phyloP scores from a whole-genome alignment of 1,140 invertebrate species.

The Drosophila triauraria region DNA sequence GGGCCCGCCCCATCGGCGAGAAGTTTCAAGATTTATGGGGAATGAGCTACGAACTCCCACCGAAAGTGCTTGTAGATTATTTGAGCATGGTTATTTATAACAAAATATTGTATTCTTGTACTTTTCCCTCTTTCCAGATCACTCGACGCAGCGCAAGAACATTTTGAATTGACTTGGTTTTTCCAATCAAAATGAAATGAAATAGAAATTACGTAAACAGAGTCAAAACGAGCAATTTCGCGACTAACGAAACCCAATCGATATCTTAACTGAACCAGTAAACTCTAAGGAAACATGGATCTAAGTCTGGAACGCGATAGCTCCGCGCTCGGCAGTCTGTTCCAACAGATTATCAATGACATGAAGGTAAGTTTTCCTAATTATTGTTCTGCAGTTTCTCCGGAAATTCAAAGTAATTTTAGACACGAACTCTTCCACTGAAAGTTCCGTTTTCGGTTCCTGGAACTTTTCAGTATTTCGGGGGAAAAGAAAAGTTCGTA shows the following conservation, averaged over 20 bases:
- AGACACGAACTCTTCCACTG: constrained; percentile 22
- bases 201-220: constrained; percentile 12
- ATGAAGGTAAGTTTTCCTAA: constrained; percentile 90
- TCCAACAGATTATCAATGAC: constrained; percentile 93
- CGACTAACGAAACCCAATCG: constrained; percentile 45
- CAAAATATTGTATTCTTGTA: constrained; percentile 1
- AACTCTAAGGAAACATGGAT: constrained; percentile 87
- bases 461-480: constrained; percentile 26
- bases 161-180: constrained; percentile 37
- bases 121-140: constrained; percentile 34
- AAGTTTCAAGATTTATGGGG: constrained; percentile 64
- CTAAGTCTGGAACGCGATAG: constrained; percentile 91
- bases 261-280: constrained; percentile 11
- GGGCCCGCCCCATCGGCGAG: constrained; percentile 35
- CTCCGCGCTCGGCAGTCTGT: constrained; percentile 92
- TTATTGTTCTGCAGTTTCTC: constrained; percentile 12
- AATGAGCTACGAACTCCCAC: constrained; percentile 23
- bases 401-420: constrained; percentile 36
- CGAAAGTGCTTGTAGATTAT: constrained; percentile 35
- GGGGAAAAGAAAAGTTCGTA: constrained; percentile 19
- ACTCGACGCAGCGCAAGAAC: constrained; percentile 6
- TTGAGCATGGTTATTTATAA: constrained; percentile 30
- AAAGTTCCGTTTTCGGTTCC: constrained; percentile 52
- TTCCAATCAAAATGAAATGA: constrained; percentile 56
- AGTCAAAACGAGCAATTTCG: constrained; percentile 15